These are phyloP conservation scores for Drosophila anomalata DNA, from an alignment of 2,888 invertebrate species.

Conservation along the genomic window DNA sequence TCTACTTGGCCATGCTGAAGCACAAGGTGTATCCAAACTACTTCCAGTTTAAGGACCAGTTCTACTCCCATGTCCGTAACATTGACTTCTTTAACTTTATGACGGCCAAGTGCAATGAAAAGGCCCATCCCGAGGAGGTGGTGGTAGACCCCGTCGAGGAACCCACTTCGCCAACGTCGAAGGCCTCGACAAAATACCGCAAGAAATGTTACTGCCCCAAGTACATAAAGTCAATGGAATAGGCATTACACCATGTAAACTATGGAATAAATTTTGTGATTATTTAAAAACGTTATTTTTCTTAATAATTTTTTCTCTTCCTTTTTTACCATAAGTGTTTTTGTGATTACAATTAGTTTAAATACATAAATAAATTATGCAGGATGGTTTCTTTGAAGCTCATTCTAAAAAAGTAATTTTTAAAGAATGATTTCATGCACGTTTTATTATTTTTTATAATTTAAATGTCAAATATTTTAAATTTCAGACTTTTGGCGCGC, in stretches of 20 bases:
- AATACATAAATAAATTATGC: no score
- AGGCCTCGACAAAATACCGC: constrained; percentile 10
- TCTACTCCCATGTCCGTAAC: constrained; percentile 60
- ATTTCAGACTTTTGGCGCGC: no score
- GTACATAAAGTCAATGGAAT: constrained; percentile 39
- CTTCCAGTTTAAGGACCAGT: constrained; percentile 63
- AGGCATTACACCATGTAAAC: neutral
- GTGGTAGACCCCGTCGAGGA: neutral
- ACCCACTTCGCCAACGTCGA: neutral
- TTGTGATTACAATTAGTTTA: no score
- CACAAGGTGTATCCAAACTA: constrained; percentile 77
- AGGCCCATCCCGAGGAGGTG: constrained; percentile 18
- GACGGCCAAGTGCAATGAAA: constrained; percentile 60
- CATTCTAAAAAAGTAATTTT: no score
- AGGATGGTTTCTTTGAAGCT: no score
- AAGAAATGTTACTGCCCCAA: constrained; percentile 66
- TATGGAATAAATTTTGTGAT: neutral
- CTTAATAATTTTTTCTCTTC: no score
- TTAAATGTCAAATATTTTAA: no score
- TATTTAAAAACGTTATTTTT: neutral
- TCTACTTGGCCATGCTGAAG: constrained; percentile 76
- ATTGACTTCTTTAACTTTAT: constrained; percentile 79
- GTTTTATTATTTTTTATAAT: no score
- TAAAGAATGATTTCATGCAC: no score
- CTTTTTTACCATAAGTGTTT: no score